These are phyloP conservation scores for Moxostoma hubbsi DNA, from an alignment of 2,797 vertebrate genomes.

Conservation along the genomic window DNA sequence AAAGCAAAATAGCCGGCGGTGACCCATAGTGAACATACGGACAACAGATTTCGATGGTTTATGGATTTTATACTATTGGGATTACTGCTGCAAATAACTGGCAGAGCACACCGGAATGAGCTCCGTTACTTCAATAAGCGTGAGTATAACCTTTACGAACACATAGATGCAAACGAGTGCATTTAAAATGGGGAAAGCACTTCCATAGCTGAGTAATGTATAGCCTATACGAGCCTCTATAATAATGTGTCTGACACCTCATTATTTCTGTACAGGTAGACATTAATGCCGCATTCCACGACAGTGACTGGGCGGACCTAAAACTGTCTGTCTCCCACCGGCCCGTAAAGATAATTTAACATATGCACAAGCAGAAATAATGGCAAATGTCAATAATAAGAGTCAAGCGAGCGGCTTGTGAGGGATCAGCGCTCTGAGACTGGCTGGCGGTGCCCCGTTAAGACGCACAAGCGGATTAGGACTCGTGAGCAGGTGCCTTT, in stretches of 20 bases:
- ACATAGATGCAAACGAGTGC: neutral
- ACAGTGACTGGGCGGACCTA: conserved; percentile 33
- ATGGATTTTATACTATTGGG: neutral
- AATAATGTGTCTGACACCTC: conserved; percentile 18
- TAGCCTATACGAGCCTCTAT: neutral
- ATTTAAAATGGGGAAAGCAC: neutral
- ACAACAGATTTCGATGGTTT: neutral
- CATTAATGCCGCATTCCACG: conserved; percentile 51
- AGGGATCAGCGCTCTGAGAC: conserved; percentile 50
- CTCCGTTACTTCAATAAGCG: conserved; percentile 43
- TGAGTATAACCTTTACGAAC: conserved; percentile 33
- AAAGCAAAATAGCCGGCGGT: neutral
- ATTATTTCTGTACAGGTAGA: conserved; percentile 36
- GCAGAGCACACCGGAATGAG: conserved; percentile 18
- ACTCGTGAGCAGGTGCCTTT: conserved; percentile 67
- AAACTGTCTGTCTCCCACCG: conserved; percentile 13
- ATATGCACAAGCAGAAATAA: conserved; percentile 2
- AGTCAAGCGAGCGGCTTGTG: conserved; percentile 41
- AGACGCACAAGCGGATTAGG: conserved; percentile 58
- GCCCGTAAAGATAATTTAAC: conserved; percentile 14
- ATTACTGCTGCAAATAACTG: neutral
- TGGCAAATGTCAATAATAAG: conserved; percentile 33
- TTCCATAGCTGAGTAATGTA: neutral
- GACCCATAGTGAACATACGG: neutral
- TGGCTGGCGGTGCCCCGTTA: conserved; percentile 23